phyloP scores from a whole-genome alignment of 2,113 vertebrate species.

The Melanerpes aurifrons region DNA sequence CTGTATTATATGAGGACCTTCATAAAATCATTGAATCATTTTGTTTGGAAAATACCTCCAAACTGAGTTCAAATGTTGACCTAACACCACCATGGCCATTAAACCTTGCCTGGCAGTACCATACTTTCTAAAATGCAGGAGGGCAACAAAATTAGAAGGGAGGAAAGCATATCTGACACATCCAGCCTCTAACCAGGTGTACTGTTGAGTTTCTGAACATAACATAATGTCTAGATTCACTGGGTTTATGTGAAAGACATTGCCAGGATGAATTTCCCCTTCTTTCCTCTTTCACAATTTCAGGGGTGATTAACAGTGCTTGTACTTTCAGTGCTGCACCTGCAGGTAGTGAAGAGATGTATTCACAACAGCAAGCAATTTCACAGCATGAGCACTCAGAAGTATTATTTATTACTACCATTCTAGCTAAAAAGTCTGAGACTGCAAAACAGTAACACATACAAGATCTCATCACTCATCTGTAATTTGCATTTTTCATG shows the following conservation, averaged over 20 bases:
- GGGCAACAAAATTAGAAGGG: background rate
- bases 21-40: background rate
- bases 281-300: background rate
- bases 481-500: slow-evolving; percentile 49
- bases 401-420: background rate
- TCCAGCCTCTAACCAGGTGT: background rate
- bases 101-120: no score
- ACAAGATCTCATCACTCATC: slow-evolving; percentile 34
- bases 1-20: background rate
- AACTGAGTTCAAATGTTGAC: no score
- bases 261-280: background rate
- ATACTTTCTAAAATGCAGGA: background rate
- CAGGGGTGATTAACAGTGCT: slow-evolving; percentile 3
- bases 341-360: slow-evolving; percentile 29
- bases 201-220: background rate
- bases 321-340: slow-evolving; percentile 5
- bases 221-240: background rate
- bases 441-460: slow-evolving; percentile 2
- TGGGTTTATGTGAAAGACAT: background rate
- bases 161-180: background rate
- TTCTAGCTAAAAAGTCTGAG: slow-evolving; percentile 52
- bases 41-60: no score
- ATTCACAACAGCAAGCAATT: slow-evolving; percentile 48
- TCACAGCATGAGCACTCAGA: slow-evolving; percentile 7
- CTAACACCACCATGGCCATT: no score